Percentiles rank a stretch among this genome's conserved stretches.
Evolutionary conservation across 2,888 invertebrate genomes (phyloP).

Genomic region (Acheta domesticus): DNA sequence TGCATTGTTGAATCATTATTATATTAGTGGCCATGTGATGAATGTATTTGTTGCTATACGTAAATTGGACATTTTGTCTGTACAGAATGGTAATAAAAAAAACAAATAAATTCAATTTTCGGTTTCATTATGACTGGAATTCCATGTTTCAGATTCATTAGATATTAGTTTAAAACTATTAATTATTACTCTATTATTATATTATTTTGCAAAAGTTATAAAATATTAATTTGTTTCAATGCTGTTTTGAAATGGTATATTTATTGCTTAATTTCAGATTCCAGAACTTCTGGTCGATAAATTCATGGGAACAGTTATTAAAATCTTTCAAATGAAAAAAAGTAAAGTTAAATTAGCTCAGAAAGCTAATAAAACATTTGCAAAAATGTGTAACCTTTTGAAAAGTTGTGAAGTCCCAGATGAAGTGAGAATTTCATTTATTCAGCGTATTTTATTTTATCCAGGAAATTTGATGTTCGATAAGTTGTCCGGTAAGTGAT

Average conservation of each 20-base stretch:
- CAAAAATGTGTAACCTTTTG: slow-evolving; percentile 45
- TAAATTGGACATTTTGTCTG: no score
- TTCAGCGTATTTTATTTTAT: slow-evolving; percentile 63
- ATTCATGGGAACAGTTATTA: slow-evolving; percentile 62
- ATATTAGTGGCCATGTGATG: no score
- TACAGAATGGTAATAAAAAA: no score
- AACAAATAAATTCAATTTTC: no score
- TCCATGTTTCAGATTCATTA: no score
- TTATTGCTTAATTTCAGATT: slow-evolving; percentile 42
- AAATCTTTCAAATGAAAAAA: slow-evolving; percentile 59
- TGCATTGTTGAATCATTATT: no score
- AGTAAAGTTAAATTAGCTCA: slow-evolving; percentile 56
- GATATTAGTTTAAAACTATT: no score
- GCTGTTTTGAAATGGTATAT: neutral
- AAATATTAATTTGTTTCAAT: no score
- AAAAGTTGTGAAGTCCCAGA: slow-evolving; percentile 38
- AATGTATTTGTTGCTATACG: no score
- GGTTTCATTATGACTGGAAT: no score
- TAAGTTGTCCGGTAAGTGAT: slow-evolving; percentile 57
- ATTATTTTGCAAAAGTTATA: no score
- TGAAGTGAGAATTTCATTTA: slow-evolving; percentile 55
- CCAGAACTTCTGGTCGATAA: slow-evolving; percentile 61
- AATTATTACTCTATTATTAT: no score
- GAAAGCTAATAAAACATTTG: slow-evolving; percentile 47
- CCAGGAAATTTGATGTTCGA: slow-evolving; percentile 73